These are phyloP conservation scores for Pangasianodon gigas DNA, from an alignment of 2,113 vertebrate genomes.

Conservation along the genomic window DNA sequence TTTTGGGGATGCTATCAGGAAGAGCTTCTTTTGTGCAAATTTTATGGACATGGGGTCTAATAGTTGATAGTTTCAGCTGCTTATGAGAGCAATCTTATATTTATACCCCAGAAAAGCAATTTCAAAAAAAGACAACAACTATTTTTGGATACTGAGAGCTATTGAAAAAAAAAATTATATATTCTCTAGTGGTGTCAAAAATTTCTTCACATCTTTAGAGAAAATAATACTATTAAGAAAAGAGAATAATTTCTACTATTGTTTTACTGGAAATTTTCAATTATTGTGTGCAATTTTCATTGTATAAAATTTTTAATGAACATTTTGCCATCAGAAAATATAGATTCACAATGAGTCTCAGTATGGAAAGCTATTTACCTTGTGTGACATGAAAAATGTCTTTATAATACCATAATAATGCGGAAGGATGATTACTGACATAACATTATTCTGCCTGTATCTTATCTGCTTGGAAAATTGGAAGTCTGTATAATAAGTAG, in stretches of 20 bases:
- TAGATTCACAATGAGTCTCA: constrained; percentile 12
- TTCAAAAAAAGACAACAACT: not conserved
- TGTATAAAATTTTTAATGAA: not conserved
- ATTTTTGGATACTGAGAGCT: not conserved
- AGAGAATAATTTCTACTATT: not conserved
- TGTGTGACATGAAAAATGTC: constrained; percentile 68
- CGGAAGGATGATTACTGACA: constrained; percentile 66
- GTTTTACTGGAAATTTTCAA: not conserved
- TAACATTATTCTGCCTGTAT: constrained; percentile 73
- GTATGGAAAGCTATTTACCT: constrained; percentile 61
- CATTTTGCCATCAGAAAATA: not conserved
- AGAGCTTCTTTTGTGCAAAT: not conserved
- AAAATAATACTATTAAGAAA: not conserved
- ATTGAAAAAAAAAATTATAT: not conserved
- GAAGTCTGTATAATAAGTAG: constrained; percentile 78
- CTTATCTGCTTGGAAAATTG: constrained; percentile 73
- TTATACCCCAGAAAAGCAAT: not conserved
- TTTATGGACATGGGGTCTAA: not conserved
- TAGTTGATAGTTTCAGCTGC: not conserved
- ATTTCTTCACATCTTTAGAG: not conserved
- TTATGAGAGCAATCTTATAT: not conserved
- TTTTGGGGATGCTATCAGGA: not conserved
- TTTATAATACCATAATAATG: constrained; percentile 70
- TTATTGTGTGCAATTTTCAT: not conserved
- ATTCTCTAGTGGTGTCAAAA: not conserved